These are phyloP conservation scores for Calyptomena viridis DNA, from an alignment of 2,113 vertebrate genomes.

Conservation along the genomic window DNA sequence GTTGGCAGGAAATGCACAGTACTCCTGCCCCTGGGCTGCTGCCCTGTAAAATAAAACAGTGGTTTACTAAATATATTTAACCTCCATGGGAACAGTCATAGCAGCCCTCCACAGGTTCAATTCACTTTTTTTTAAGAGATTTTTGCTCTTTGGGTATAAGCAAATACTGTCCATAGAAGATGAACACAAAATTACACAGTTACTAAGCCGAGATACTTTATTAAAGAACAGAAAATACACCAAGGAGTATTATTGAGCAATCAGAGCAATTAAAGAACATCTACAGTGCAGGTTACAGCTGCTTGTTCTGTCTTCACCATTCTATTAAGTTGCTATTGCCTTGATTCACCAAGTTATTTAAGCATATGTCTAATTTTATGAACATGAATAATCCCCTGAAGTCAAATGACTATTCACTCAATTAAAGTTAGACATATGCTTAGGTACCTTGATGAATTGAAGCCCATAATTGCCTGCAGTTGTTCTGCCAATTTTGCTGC, in stretches of 20 bases:
- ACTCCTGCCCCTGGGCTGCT: slow-evolving; percentile 6
- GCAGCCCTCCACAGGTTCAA: neutral
- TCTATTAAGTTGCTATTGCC: neutral
- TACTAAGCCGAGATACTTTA: neutral
- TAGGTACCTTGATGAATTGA: slow-evolving; percentile 33
- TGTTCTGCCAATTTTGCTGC: slow-evolving; percentile 36
- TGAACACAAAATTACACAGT: neutral
- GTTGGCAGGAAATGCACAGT: slow-evolving; percentile 39
- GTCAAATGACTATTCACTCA: slow-evolving; percentile 39
- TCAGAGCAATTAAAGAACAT: neutral
- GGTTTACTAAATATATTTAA: slow-evolving; percentile 17
- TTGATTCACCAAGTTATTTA: slow-evolving; percentile 30
- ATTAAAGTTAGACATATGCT: slow-evolving; percentile 38
- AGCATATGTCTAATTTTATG: slow-evolving; percentile 6
- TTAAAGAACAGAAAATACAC: neutral
- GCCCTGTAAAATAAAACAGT: slow-evolving; percentile 11
- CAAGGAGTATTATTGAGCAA: neutral
- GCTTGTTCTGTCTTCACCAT: neutral
- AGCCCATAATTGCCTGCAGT: slow-evolving; percentile 41
- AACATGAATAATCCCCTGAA: slow-evolving; percentile 15
- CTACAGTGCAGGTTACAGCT: neutral
- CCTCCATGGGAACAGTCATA: neutral
- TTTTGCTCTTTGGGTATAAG: neutral
- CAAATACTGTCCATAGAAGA: neutral
- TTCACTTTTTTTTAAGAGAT: neutral